phyloP scores from a whole-genome alignment of 1,140 invertebrate genomes.

The Ceratosolen fusciceps region DNA sequence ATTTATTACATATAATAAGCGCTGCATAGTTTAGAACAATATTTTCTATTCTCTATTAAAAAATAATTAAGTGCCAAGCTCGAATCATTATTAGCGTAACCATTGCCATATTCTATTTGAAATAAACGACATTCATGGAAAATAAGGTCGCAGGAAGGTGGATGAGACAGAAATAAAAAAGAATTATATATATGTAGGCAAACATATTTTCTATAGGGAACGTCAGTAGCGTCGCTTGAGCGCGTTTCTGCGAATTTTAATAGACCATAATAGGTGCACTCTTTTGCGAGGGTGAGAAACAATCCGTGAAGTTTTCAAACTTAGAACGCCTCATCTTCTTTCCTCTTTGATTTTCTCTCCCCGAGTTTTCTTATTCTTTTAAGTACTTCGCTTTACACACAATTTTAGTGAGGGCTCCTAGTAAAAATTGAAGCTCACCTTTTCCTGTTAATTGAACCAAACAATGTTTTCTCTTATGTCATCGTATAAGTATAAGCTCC shows the following conservation, averaged over 20 bases:
- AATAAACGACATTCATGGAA: not conserved
- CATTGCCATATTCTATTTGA: no score
- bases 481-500: no score
- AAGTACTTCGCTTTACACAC: not conserved
- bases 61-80: no score
- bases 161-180: not conserved
- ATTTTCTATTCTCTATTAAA: no score
- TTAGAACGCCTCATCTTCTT: not conserved
- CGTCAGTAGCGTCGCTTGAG: not conserved
- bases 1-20: no score
- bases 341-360: not conserved
- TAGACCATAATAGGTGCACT: slow-evolving; percentile 38
- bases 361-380: not conserved
- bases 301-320: slow-evolving; percentile 48
- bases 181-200: not conserved
- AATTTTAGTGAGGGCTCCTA: not conserved
- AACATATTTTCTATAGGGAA: not conserved
- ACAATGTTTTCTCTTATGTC: no score
- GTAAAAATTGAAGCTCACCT: not conserved
- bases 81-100: no score
- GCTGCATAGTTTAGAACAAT: no score
- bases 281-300: slow-evolving; percentile 36
- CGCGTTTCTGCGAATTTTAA: slow-evolving; percentile 41
- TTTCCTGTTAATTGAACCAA: no score
- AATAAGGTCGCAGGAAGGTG: not conserved